A percentile compares a stretch with the other conserved stretches of the same genome.
These are phyloP conservation scores for Pleuronectes platessa DNA, from an alignment of 2,113 vertebrate species.

Conservation along the genomic window DNA sequence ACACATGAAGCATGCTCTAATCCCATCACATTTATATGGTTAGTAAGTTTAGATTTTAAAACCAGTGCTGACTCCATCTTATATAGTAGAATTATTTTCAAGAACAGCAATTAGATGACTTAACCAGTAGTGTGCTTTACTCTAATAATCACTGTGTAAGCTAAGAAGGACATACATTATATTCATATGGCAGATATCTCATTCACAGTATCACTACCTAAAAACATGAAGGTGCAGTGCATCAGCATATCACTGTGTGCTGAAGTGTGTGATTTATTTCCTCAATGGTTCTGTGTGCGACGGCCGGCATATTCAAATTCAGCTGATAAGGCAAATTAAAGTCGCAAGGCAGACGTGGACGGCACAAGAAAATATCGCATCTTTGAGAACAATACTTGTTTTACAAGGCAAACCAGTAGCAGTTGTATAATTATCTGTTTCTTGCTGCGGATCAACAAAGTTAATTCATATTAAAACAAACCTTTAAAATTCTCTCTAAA, in stretches of 20 bases:
- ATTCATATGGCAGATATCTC: not conserved
- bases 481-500: conserved; percentile 3
- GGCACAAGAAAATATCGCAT: conserved; percentile 30
- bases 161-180: not conserved
- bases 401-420: conserved; percentile 31
- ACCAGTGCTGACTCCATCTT: not conserved
- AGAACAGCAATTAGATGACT: conserved; percentile 23
- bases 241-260: conserved; percentile 6
- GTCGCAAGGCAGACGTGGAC: conserved; percentile 49
- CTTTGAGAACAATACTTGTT: conserved; percentile 21
- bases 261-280: not conserved
- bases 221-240: not conserved
- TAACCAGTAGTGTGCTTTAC: conserved; percentile 37
- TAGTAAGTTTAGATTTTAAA: not conserved
- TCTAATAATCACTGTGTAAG: conserved; percentile 12
- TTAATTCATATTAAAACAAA: not conserved
- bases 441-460: conserved; percentile 12
- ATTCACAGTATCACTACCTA: not conserved
- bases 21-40: not conserved
- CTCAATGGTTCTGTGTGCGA: conserved; percentile 1
- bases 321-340: conserved; percentile 60
- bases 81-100: not conserved
- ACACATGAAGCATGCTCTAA: not conserved
- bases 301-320: conserved; percentile 12
- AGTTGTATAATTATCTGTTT: conserved; percentile 10